Conservation (phyloP, 2,888 invertebrate genomes). For the Eilema depressum region DNA sequence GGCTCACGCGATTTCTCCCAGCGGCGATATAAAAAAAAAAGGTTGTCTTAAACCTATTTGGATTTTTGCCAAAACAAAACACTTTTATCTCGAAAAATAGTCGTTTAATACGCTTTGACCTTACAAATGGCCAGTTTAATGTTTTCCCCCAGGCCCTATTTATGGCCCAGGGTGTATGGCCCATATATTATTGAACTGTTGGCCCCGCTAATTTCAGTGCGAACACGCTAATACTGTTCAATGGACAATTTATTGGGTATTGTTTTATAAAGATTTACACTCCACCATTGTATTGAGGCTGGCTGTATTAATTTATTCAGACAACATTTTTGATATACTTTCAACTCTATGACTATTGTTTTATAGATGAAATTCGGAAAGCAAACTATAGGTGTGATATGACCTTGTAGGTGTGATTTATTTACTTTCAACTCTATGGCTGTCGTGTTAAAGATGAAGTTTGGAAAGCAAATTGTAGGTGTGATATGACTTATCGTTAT, state of each 20-base stretch:
- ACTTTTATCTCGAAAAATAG: not conserved
- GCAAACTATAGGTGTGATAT: too few relatives aligned
- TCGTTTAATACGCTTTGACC: conserved; percentile 8
- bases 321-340: conserved; percentile 3
- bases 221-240: conserved; percentile 54
- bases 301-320: conserved; percentile 35
- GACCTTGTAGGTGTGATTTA: too few relatives aligned
- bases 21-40: not conserved
- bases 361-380: not conserved
- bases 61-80: conserved; percentile 3
- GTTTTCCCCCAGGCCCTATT: conserved; percentile 12
- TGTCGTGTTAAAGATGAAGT: not conserved
- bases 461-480: not conserved
- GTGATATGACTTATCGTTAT: not conserved
- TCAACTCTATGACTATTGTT: not conserved
- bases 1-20: not conserved
- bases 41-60: not conserved
- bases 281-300: conserved; percentile 40
- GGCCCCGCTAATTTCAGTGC: conserved; percentile 45
- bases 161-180: conserved; percentile 4
- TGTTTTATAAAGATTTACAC: conserved; percentile 53
- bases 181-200: conserved; percentile 39
- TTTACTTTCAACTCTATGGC: conserved; percentile 15
- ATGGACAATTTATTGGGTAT: conserved; percentile 54
- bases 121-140: conserved; percentile 12